Evolutionary conservation across 2,888 invertebrate genomes (phyloP).

Genomic region (Gymnoscelis rufifasciata): DNA sequence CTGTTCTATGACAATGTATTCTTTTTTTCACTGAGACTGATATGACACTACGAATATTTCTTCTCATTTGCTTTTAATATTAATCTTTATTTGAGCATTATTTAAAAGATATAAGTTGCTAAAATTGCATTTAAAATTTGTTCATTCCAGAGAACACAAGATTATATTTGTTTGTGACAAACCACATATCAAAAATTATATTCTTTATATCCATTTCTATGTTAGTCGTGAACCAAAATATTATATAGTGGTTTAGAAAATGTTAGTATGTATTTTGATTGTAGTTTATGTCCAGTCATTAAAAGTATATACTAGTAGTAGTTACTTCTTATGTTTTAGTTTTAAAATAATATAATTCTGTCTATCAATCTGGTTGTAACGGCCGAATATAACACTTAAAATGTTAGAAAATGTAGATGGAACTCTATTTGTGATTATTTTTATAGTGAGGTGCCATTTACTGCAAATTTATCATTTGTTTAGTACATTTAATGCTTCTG

Average conservation of each 20-base stretch:
- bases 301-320: slow-evolving; percentile 16
- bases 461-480: slow-evolving; percentile 46
- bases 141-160: slow-evolving; percentile 31
- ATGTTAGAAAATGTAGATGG: slow-evolving; percentile 19
- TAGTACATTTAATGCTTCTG: slow-evolving; percentile 54
- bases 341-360: slow-evolving; percentile 1
- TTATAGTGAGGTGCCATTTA: slow-evolving; percentile 72
- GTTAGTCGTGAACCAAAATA: slow-evolving; percentile 30
- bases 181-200: not conserved
- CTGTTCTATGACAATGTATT: slow-evolving; percentile 29
- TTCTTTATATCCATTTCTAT: slow-evolving; percentile 13
- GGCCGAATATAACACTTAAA: slow-evolving; percentile 7
- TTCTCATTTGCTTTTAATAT: slow-evolving; percentile 5
- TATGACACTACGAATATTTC: slow-evolving; percentile 26
- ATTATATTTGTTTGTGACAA: slow-evolving; percentile 4
- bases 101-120: slow-evolving; percentile 12
- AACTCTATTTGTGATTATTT: slow-evolving; percentile 59
- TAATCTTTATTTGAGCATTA: slow-evolving; percentile 13
- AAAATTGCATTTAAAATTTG: slow-evolving; percentile 32
- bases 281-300: slow-evolving; percentile 29
- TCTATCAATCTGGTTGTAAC: slow-evolving; percentile 8
- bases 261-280: not conserved
- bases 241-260: slow-evolving; percentile 2
- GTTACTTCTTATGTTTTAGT: slow-evolving; percentile 6
- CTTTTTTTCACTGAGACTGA: slow-evolving; percentile 38